Percentiles rank a stretch among this genome's conserved stretches.
These are phyloP conservation scores for Tipula vernalis DNA, from an alignment of 2,888 invertebrate genomes.

Conservation along the genomic window DNA sequence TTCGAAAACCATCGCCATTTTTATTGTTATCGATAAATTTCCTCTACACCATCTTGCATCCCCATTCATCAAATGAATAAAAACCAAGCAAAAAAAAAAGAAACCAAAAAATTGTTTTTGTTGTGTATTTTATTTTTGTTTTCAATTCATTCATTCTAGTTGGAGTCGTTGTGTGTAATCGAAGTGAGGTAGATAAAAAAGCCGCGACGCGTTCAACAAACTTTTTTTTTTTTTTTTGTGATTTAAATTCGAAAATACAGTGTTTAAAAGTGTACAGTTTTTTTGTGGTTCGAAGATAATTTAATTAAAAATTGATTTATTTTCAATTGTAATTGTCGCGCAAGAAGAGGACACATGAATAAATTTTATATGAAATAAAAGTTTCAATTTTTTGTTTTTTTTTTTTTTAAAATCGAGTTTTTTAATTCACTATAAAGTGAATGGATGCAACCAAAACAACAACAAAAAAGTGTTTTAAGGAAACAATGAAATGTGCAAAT, in stretches of 20 bases:
- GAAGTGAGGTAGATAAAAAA: neutral
- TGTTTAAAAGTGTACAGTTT: neutral
- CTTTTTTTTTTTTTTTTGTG: neutral
- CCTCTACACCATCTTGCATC: neutral
- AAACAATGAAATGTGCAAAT: conserved; percentile 4
- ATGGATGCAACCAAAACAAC: neutral
- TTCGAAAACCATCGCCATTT: neutral
- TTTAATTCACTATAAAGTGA: neutral
- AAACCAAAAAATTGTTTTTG: neutral
- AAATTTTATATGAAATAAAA: neutral
- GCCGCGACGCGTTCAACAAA: neutral
- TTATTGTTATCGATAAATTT: neutral
- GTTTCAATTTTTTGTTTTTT: neutral
- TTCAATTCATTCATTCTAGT: neutral
- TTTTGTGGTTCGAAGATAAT: neutral
- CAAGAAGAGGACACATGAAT: neutral
- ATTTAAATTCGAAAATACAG: neutral
- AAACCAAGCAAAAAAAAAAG: neutral
- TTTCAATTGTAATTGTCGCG: neutral
- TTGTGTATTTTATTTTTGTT: neutral
- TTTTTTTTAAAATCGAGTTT: neutral
- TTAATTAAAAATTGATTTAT: neutral
- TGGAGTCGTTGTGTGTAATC: neutral
- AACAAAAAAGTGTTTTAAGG: neutral
- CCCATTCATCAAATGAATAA: neutral